Conservation (phyloP, 2,888 invertebrate genomes). For the Drosophila mayaguana region DNA sequence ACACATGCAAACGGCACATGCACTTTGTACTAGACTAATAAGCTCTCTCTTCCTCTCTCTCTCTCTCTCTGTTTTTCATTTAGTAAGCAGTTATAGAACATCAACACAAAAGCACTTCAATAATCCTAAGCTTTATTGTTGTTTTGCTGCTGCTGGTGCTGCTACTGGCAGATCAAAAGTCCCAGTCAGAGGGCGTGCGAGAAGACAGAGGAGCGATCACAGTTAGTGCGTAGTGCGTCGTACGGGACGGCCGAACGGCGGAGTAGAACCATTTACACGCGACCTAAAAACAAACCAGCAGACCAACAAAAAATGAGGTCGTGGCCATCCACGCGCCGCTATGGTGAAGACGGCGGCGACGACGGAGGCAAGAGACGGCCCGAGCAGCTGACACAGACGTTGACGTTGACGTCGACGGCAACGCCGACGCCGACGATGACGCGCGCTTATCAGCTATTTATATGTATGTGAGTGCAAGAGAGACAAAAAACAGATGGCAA, state of each 20-base stretch:
- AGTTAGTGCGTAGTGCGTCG: background rate
- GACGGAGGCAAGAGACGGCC: slow-evolving; percentile 5
- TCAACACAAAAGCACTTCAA: slow-evolving; percentile 3
- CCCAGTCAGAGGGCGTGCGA: background rate
- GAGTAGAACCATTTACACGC: slow-evolving; percentile 59
- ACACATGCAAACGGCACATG: background rate
- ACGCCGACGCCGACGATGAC: slow-evolving; percentile 8
- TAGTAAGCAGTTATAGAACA: slow-evolving; percentile 13
- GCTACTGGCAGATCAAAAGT: slow-evolving; percentile 2
- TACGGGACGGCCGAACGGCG: background rate
- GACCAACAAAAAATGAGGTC: slow-evolving; percentile 64
- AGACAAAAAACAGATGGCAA: slow-evolving; percentile 1
- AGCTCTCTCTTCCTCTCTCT: background rate
- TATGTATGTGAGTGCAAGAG: slow-evolving; percentile 9
- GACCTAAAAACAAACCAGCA: slow-evolving; percentile 71
- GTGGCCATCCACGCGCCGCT: slow-evolving; percentile 65
- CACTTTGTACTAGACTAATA: background rate
- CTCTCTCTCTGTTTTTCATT: background rate
- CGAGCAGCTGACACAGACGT: slow-evolving; percentile 39
- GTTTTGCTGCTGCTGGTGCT: background rate
- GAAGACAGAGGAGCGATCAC: slow-evolving; percentile 7
- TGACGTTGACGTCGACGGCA: slow-evolving; percentile 15
- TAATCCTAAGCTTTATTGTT: slow-evolving; percentile 5
- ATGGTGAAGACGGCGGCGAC: background rate
- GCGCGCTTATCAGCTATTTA: slow-evolving; percentile 40